Base-by-base conservation (phyloP, 2,113 vertebrate species). In the Egretta garzetta region DNA sequence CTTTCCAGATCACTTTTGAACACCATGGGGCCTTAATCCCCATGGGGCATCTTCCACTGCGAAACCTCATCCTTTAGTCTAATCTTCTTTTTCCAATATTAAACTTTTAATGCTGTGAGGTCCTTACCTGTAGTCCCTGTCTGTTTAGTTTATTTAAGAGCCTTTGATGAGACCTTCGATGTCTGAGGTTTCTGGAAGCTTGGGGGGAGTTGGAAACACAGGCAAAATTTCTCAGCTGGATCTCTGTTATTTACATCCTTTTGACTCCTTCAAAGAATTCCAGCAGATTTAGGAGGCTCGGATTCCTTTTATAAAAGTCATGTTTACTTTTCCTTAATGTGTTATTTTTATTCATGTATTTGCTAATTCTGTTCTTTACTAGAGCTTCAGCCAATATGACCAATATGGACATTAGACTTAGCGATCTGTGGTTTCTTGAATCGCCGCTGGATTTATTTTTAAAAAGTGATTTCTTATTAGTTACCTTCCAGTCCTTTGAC, bases 241-340 rank as follows among this genome's bases (percentile, higher is more conserved):
- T 87, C 63, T 79, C 87, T 95, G 90, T 72, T 96, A 72, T 74
- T 96, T 86, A 62, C 70, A 56, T 87, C 74, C 66, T 95, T 93
- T 91, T 90, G 87, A 79, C 53, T 81, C 68, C 80, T 93, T 96
- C 91, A 93, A 37, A 96, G 93, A 86, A 96, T 94, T 96, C 89
- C 95, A 90, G 80, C 66, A 85, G 90, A 64, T 96, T 90, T 75
- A 75, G 73, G 83, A 95, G 53, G 66, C 77, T 95, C 45, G 67
- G 53, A 60, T 91, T 95, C 81, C 87, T 96, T 91, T 91, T 55
- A 60, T 66, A 90, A 86, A 91, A 94, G 43, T 84, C 39, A 33
- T 82, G 60, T 95, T 96, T 96, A 74, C 50, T 86, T 93, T 92
- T 76, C 88, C 75, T 76, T 74, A 88, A 86, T 27, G 56, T 87